Conservation (phyloP, 2,888 invertebrate species). For the Polydrusus tereticollis region DNA sequence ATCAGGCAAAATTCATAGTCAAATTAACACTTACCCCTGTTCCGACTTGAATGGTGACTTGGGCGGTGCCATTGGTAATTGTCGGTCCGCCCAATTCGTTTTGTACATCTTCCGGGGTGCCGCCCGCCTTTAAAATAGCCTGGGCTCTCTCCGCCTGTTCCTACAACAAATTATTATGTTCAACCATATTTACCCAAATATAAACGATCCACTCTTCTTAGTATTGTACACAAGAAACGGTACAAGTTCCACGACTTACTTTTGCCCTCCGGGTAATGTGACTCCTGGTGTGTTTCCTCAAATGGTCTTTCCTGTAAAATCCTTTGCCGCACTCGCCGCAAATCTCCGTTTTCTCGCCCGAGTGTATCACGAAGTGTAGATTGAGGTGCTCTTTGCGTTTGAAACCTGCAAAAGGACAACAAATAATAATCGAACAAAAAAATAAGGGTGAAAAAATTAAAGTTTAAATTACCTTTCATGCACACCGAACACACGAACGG, state of each 20-base stretch:
- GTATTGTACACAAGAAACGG: neutral
- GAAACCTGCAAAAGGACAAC: conserved; percentile 65
- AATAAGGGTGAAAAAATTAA: conserved; percentile 13
- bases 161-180: conserved; percentile 57
- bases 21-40: conserved; percentile 50
- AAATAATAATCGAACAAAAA: neutral
- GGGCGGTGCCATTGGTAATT: conserved; percentile 58
- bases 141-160: conserved; percentile 72
- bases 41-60: conserved; percentile 64
- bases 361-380: conserved; percentile 87
- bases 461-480: conserved; percentile 73
- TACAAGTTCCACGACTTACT: neutral
- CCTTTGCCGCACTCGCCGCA: conserved; percentile 84
- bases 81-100: conserved; percentile 29
- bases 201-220: neutral
- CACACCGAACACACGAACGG: conserved; percentile 85
- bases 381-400: conserved; percentile 87
- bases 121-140: conserved; percentile 54
- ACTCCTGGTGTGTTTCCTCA: conserved; percentile 83
- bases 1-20: too few species aligned
- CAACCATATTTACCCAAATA: neutral
- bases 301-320: conserved; percentile 84
- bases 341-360: conserved; percentile 85
- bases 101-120: conserved; percentile 38
- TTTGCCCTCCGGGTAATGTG: conserved; percentile 79